Percentiles rank a stretch among this genome's conserved stretches.
Evolutionary conservation across 2,797 vertebrate species (phyloP).

Genomic region (Borostomias antarcticus): DNA sequence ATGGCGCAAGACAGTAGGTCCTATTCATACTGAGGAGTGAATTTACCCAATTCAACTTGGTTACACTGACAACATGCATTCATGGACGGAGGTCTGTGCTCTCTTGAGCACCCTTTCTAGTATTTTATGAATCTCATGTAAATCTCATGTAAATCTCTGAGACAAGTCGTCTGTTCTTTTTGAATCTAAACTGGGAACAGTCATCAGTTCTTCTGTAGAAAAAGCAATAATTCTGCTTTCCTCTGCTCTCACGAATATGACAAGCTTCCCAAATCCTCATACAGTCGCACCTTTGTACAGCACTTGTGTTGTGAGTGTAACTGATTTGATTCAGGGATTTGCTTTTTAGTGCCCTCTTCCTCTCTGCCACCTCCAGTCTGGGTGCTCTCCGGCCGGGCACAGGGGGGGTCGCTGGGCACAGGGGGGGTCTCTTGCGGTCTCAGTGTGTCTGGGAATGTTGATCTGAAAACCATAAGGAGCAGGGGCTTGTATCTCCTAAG

Average conservation of each 20-base stretch:
- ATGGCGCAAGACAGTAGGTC: neutral
- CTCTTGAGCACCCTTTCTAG: no score
- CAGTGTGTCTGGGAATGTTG: slow-evolving; percentile 64
- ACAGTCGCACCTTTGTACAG: slow-evolving; percentile 35
- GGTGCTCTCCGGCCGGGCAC: slow-evolving; percentile 48
- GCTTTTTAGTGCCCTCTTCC: slow-evolving; percentile 42
- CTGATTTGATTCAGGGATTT: slow-evolving; percentile 39
- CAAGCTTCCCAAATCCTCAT: slow-evolving; percentile 4
- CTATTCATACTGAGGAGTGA: no score
- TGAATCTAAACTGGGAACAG: neutral
- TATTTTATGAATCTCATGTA: no score
- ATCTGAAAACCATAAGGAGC: slow-evolving; percentile 59
- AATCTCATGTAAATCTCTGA: slow-evolving; percentile 29
- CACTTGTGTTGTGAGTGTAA: slow-evolving; percentile 20
- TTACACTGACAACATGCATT: no score
- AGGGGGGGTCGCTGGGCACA: slow-evolving; percentile 33
- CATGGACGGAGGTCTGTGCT: no score
- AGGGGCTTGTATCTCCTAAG: slow-evolving; percentile 38
- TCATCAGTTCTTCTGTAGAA: neutral
- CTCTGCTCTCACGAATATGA: neutral
- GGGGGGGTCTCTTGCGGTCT: slow-evolving; percentile 22
- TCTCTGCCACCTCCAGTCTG: slow-evolving; percentile 36
- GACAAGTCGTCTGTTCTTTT: neutral
- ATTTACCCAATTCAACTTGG: neutral
- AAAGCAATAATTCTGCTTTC: neutral